Evolutionary conservation across 2,113 vertebrate species (phyloP).

Genomic region (Vulpes ferrilata): DNA sequence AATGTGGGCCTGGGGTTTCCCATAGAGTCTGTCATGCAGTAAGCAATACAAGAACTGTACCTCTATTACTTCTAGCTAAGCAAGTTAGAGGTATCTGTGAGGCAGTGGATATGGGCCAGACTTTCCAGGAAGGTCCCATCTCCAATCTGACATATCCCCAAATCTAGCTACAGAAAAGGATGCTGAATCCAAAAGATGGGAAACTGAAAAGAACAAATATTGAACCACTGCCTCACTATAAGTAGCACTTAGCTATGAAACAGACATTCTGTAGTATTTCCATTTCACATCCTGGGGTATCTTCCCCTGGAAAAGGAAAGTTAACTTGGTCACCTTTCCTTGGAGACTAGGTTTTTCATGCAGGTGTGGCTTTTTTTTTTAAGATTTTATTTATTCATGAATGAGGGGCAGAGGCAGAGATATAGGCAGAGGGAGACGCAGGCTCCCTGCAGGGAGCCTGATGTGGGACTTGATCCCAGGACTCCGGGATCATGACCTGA

Average conservation of each 20-base stretch:
- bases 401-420: no score
- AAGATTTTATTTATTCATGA: no score
- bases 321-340: background rate
- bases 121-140: background rate
- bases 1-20: background rate
- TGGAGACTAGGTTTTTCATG: background rate
- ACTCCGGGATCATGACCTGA: no score
- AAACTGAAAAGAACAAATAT: background rate
- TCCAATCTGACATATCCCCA: background rate
- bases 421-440: no score
- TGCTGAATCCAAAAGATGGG: background rate
- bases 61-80: background rate
- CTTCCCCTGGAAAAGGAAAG: background rate
- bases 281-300: background rate
- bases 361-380: background rate
- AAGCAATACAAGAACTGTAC: background rate
- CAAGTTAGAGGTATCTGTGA: fast-evolving
- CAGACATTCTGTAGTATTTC: background rate
- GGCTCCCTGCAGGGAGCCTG: no score
- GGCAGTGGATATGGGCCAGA: background rate
- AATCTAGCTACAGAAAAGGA: background rate
- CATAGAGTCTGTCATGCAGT: background rate
- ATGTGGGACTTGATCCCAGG: no score
- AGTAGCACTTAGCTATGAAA: background rate
- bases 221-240: background rate